Evolutionary conservation across 2,888 invertebrate species (phyloP), one percentile per base, ranked within the genome.

Genomic region (Allygus modestus): DNA sequence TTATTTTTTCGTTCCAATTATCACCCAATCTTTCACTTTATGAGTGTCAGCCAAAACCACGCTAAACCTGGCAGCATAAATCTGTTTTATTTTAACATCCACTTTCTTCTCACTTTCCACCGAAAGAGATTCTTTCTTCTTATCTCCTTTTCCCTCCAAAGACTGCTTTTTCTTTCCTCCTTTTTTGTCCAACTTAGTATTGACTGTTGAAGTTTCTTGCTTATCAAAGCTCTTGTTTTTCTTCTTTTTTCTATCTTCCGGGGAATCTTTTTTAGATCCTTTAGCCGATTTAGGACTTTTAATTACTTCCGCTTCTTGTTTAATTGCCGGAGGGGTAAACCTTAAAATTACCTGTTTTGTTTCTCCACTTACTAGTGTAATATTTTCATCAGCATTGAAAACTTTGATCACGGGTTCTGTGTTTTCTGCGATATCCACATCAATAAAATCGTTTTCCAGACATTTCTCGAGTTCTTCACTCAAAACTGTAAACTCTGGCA

Each of bases 341-440:
- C 54, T 31, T 20, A 79, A 17, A 7, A 37, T 23, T 0, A 79
- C 28, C n/a, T 54, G 28, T 58, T 33, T 54, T 1, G n/a, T 20
- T n/a, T 58, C 58, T 5, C 58, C 58, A 23, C 2, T 17, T 33
- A n/a, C 1, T 2, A 79, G 28, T 43, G 17, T 23, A 28, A 77
- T 1, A 28, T 26, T n/a, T 20, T 28, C 51, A 0, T 11, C n/a
- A 12, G 12, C 23, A 26, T 51, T 51, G 2, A 41, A 9, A 41
- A 73, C 1, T 37, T 79, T 54, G 17, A 79, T 58, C 5, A 79
- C n/a, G 0, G 79, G 37, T 33, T 79, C 79, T 79, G 54, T 26
- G 0, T 17, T 7, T n/a, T 54, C 31, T n/a, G n/a, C 12, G 7
- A n/a, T 26, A 4, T 33, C 23, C 17, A 79, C 1, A 20, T 2